phyloP scores from a whole-genome alignment of 2,113 vertebrate genomes.

The Rhinogobius similis region DNA sequence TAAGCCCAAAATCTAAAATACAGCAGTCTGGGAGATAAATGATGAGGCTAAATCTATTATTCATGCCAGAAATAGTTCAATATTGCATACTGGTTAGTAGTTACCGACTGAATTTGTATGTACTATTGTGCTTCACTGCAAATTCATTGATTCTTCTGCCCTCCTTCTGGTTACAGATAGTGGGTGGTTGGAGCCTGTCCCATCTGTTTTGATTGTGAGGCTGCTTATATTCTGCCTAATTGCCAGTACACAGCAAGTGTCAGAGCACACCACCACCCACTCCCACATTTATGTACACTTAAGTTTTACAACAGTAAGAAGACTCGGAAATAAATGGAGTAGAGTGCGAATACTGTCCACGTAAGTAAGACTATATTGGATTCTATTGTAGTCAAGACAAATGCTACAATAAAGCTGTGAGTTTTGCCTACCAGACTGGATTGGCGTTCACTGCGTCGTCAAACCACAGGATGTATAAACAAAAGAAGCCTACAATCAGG shows the following conservation, averaged over 20 bases:
- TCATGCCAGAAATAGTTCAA: neutral
- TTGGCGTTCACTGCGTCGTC: constrained; percentile 79
- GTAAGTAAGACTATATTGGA: neutral
- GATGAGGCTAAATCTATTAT: neutral
- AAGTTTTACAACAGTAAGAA: neutral
- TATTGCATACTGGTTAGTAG: neutral
- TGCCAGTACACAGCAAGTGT: neutral
- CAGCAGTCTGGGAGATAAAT: neutral
- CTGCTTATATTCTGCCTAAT: neutral
- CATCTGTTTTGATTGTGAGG: constrained; percentile 2
- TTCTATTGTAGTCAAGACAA: neutral
- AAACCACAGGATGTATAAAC: constrained; percentile 82
- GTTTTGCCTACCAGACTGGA: constrained; percentile 80
- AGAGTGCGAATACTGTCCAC: neutral
- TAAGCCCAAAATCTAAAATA: neutral
- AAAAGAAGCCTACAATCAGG: constrained; percentile 78
- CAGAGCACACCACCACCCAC: neutral
- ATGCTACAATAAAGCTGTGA: neutral
- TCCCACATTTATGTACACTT: neutral
- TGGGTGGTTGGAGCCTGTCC: neutral
- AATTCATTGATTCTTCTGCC: neutral
- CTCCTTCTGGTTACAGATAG: neutral
- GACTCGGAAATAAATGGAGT: neutral
- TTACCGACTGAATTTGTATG: neutral
- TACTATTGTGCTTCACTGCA: neutral